These are phyloP conservation scores for Lysandra coridon DNA, from an alignment of 2,888 invertebrate species.

Conservation along the genomic window DNA sequence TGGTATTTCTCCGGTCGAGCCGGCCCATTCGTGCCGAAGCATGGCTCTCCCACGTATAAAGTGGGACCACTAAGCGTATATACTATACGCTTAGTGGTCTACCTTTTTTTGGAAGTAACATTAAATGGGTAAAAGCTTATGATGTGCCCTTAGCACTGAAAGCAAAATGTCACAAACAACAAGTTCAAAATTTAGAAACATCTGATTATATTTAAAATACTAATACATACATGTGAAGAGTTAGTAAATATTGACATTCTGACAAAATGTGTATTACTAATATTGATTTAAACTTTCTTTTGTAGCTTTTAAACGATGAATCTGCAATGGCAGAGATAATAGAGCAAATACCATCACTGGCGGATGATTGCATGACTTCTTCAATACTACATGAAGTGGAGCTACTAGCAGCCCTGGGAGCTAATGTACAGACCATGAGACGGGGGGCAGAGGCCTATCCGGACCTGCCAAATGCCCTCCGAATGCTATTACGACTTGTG, in stretches of 20 bases:
- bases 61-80: no score
- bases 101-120: no score
- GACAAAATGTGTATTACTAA: not conserved
- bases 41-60: no score
- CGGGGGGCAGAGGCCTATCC: conserved; percentile 86
- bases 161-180: no score
- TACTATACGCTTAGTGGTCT: no score
- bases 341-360: conserved; percentile 84
- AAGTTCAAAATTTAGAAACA: no score
- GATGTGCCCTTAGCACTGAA: no score
- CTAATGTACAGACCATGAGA: conserved; percentile 84
- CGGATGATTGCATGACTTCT: conserved; percentile 85
- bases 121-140: no score
- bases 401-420: conserved; percentile 84
- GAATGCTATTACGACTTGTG: conserved; percentile 81
- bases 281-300: conserved; percentile 30
- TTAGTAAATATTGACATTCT: not conserved
- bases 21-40: no score
- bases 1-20: no score
- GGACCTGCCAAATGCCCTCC: conserved; percentile 84
- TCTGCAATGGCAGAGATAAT: conserved; percentile 84
- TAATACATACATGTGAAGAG: no score
- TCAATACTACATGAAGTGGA: conserved; percentile 89
- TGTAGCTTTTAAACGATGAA: conserved; percentile 69
- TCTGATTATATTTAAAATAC: no score